Base-by-base conservation (phyloP, 2,888 invertebrate genomes). In the Tiliacea aurago region DNA sequence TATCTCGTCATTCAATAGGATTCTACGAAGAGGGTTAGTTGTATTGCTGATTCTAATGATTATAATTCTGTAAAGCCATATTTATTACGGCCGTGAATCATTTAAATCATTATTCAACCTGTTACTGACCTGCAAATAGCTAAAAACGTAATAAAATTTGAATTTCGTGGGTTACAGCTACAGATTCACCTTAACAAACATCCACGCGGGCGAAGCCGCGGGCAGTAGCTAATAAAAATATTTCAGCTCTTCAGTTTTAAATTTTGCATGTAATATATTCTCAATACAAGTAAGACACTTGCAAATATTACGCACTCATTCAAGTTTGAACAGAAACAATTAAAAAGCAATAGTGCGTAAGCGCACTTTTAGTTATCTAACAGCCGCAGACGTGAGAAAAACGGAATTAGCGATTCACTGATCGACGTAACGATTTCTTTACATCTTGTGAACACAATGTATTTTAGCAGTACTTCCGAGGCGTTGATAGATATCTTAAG, bases 321-420 rank as follows among this genome's bases (percentile, higher is more conserved):
- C 45, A 58, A 62, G 13, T 68, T 56, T 23, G 37, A 47, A 58
- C 55, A 53, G 28, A 58, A 49, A 70, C 67, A 61, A 65, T 73
- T 67, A 56, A 71, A 65, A 69, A 70, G 78, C 83, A 65, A 84
- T 69, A 80, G 69, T 72, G 71, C 73, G 75, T 76, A 74, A 73
- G 78, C 71, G 64, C 70, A 82, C 70, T 47, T 75, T 4, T 18
- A 62, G 86, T 92, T 92, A 90, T 84, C 87, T 88, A 92, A 93
- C 84, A 70, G 74, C 84, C 49, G 20, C 51, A 70, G 64, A 65
- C 90, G 90, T 93, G 92, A 90, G 92, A 92, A 91, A 88, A 89
- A 86, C 86, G 73, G 81, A 87, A 84, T 85, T 74, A 77, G 69
- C 84, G 83, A 88, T 86, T 84, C 84, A 86, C 83, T 84, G 78